Percentiles rank a stretch among this genome's conserved stretches.
Evolutionary conservation across 2,888 invertebrate genomes (phyloP).

Genomic region (Gibbula magus): DNA sequence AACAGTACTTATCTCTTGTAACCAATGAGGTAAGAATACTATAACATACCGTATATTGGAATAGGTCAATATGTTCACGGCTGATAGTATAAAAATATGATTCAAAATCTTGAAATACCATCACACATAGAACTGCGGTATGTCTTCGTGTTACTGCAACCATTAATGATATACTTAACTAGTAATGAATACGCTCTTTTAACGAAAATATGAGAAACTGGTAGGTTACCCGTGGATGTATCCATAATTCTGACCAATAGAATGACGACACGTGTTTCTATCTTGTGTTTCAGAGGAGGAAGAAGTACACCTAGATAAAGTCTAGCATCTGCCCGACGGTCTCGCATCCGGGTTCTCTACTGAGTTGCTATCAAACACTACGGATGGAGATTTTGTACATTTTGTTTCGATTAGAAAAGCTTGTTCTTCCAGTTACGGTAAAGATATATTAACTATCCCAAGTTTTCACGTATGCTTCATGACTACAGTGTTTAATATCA

Average conservation of each 20-base stretch:
- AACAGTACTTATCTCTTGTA: too few species aligned
- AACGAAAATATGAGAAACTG: too few species aligned
- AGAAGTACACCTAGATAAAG: background rate
- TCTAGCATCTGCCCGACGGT: background rate
- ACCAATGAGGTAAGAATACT: too few species aligned
- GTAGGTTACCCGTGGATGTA: background rate
- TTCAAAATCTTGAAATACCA: too few species aligned
- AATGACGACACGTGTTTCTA: background rate
- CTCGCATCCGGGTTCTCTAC: background rate
- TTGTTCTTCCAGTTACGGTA: background rate
- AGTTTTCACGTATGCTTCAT: constrained; percentile 9
- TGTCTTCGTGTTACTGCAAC: too few species aligned
- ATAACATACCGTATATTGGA: too few species aligned
- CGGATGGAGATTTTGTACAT: constrained; percentile 21
- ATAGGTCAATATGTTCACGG: too few species aligned
- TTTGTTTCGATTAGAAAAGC: constrained; percentile 20
- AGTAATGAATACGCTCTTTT: too few species aligned
- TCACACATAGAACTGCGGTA: too few species aligned
- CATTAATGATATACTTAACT: too few species aligned
- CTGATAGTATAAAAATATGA: too few species aligned
- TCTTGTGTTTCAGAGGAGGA: background rate
- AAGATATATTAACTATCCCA: constrained; percentile 8
- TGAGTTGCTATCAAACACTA: background rate
- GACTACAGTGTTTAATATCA: background rate
- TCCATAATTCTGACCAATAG: background rate